Evolutionary conservation across 2,797 vertebrate species (phyloP).

Genomic region (Hydrolagus colliei): DNA sequence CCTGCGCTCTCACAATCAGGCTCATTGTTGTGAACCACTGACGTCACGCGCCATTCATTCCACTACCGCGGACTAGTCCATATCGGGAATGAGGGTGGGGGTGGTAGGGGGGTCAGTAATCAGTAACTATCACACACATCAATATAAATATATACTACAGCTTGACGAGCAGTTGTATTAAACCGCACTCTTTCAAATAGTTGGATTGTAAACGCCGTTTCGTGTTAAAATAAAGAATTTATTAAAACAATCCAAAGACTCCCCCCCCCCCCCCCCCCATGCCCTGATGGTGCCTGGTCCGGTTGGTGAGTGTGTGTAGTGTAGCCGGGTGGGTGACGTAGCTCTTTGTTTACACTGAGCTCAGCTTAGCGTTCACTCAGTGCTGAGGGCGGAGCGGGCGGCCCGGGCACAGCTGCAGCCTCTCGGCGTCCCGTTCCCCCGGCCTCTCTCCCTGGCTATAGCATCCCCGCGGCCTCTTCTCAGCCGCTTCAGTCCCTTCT

Average conservation of each 20-base stretch:
- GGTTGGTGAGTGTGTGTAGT: too few species aligned
- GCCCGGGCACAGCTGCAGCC: not conserved
- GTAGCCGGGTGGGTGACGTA: not conserved
- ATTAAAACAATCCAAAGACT: too few species aligned
- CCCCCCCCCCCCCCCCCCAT: not conserved
- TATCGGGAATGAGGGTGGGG: not conserved
- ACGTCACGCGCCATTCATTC: conserved; percentile 24
- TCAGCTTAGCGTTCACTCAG: not conserved
- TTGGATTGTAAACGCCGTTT: too few species aligned
- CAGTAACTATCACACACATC: too few species aligned
- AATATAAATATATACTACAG: too few species aligned
- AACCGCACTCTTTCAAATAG: too few species aligned
- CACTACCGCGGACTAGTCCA: not conserved
- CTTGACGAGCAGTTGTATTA: too few species aligned
- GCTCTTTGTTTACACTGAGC: conserved; percentile 25
- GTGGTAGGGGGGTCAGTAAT: not conserved
- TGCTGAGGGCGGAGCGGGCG: not conserved
- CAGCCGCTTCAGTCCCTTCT: too few species aligned
- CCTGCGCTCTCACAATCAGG: not conserved
- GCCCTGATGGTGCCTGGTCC: not conserved
- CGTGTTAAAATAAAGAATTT: not conserved
- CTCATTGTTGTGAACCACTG: not conserved
- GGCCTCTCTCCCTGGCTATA: not conserved
- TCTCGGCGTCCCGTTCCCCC: too few species aligned
- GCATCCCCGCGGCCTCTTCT: not conserved